A percentile compares a stretch with the other conserved stretches of the same genome.
These are phyloP conservation scores for Acanthosepion esculentum DNA, from an alignment of 2,888 invertebrate species.

Conservation along the genomic window DNA sequence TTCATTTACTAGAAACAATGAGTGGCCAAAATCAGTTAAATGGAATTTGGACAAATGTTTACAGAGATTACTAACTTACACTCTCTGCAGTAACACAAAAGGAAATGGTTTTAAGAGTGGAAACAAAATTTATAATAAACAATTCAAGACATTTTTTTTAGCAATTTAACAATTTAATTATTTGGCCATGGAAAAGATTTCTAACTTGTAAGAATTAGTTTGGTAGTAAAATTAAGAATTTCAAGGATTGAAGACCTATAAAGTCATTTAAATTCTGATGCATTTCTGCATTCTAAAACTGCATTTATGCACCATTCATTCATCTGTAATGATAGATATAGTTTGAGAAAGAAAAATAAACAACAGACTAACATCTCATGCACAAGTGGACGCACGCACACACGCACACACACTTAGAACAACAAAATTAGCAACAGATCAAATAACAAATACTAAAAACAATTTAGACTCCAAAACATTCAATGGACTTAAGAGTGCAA, in stretches of 20 bases:
- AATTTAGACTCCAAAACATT: not conserved
- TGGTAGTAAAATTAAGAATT: too few species aligned
- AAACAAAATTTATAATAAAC: too few species aligned
- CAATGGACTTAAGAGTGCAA: not conserved
- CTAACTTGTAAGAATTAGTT: too few species aligned
- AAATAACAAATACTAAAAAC: not conserved
- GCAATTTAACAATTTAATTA: too few species aligned
- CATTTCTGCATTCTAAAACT: too few species aligned
- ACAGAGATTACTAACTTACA: not conserved
- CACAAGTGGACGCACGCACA: not conserved
- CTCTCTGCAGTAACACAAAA: not conserved
- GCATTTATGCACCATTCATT: too few species aligned
- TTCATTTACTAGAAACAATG: not conserved
- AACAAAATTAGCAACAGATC: conserved; percentile 2
- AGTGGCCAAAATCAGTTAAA: not conserved
- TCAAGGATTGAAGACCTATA: too few species aligned
- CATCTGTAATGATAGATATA: too few species aligned
- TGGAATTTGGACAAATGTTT: not conserved
- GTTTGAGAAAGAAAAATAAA: not conserved
- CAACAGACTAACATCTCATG: not conserved
- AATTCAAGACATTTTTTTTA: too few species aligned
- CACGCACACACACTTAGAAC: not conserved
- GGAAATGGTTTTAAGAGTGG: too few species aligned
- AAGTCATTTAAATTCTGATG: too few species aligned
- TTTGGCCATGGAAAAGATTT: too few species aligned